phyloP scores from a whole-genome alignment of 2,797 vertebrate genomes.

The Mico argentatus region DNA sequence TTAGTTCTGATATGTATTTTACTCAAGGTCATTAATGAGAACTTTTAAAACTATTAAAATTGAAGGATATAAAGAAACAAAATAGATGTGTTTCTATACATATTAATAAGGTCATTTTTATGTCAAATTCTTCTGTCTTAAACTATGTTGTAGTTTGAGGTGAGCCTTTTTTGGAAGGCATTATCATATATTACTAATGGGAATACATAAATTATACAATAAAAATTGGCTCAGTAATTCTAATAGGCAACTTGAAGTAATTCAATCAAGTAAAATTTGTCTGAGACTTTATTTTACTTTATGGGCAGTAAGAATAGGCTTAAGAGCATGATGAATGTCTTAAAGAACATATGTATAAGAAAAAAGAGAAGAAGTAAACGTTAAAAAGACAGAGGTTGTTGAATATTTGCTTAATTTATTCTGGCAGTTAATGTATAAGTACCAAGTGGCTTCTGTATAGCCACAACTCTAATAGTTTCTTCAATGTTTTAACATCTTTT shows the following conservation, averaged over 20 bases:
- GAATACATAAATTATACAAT: conserved; percentile 1
- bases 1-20: background rate
- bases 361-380: background rate
- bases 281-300: background rate
- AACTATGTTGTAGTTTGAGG: background rate
- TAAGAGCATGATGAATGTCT: background rate
- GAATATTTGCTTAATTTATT: background rate
- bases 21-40: conserved; percentile 51
- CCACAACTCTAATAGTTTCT: background rate
- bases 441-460: background rate
- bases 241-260: background rate
- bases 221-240: conserved; percentile 31
- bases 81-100: conserved; percentile 25
- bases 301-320: background rate
- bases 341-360: background rate
- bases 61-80: conserved; percentile 45
- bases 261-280: background rate
- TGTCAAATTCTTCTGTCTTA: conserved; percentile 11
- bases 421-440: background rate
- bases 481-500: background rate
- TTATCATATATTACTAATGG: conserved; percentile 13
- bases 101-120: conserved; percentile 61
- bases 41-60: conserved; percentile 35
- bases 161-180: background rate
- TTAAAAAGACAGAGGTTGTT: background rate